Conservation (phyloP, 2,797 vertebrate genomes). For the Helicolenus hilgendorfi region DNA sequence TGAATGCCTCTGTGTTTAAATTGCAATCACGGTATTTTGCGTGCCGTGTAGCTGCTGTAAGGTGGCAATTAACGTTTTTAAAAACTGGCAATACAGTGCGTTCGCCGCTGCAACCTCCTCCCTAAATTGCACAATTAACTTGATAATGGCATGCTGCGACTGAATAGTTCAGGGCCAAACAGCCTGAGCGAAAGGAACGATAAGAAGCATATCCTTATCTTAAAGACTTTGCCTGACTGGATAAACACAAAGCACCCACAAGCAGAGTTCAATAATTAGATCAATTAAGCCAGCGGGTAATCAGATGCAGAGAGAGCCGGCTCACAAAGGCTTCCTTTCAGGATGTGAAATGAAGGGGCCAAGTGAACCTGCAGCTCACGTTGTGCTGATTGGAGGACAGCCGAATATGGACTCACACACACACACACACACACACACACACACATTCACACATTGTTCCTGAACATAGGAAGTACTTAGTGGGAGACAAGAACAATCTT, state of each 20-base stretch:
- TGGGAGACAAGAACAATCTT: constrained; percentile 13
- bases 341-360: constrained; percentile 57
- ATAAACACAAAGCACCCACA: constrained; percentile 85
- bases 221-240: constrained; percentile 79
- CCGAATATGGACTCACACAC: constrained; percentile 35
- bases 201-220: constrained; percentile 83
- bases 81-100: constrained; percentile 15
- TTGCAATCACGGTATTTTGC: background rate
- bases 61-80: constrained; percentile 48
- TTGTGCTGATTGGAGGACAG: constrained; percentile 53
- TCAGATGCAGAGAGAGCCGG: constrained; percentile 76
- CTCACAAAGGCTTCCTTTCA: constrained; percentile 74
- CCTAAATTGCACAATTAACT: constrained; percentile 82
- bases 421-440: background rate
- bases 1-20: background rate
- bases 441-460: background rate
- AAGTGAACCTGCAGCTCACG: constrained; percentile 57
- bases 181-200: constrained; percentile 67
- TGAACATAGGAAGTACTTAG: background rate
- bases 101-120: constrained; percentile 32
- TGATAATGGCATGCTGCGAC: constrained; percentile 63
- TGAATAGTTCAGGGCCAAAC: constrained; percentile 73
- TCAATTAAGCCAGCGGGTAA: constrained; percentile 88
- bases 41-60: background rate
- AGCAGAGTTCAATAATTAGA: constrained; percentile 88